phyloP scores from a whole-genome alignment of 2,888 invertebrate species.

The Adineta ricciae region DNA sequence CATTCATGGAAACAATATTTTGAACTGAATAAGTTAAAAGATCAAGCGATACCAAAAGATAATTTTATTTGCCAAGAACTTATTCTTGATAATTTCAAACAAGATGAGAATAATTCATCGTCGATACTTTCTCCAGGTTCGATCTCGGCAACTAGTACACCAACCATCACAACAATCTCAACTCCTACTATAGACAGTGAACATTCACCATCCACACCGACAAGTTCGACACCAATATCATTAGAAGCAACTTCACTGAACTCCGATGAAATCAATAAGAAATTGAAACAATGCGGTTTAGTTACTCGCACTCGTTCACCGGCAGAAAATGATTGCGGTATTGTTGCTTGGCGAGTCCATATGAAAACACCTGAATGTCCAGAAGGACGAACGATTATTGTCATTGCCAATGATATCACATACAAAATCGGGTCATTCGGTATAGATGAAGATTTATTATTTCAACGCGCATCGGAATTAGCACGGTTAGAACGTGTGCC shows the following conservation, averaged over 20 bases:
- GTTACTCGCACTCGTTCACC: slow-evolving; percentile 51
- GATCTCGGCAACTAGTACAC: neutral
- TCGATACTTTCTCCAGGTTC: neutral
- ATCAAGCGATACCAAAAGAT: neutral
- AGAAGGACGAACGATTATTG: slow-evolving; percentile 66
- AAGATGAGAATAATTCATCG: neutral
- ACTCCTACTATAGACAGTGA: neutral
- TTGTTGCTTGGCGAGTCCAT: slow-evolving; percentile 93
- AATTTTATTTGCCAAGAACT: neutral
- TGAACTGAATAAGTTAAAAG: neutral
- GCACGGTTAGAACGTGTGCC: slow-evolving; percentile 74
- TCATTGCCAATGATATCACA: slow-evolving; percentile 96
- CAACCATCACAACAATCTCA: too few species aligned
- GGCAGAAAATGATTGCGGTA: slow-evolving; percentile 60
- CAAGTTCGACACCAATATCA: neutral
- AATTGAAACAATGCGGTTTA: slow-evolving; percentile 10
- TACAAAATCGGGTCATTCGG: slow-evolving; percentile 91
- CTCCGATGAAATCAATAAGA: neutral
- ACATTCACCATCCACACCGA: neutral
- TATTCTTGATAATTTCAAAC: neutral
- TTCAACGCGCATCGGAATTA: slow-evolving; percentile 69
- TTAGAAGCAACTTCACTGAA: neutral
- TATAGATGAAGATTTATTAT: slow-evolving; percentile 81
- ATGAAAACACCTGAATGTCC: slow-evolving; percentile 87
- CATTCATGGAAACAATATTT: slow-evolving; percentile 25